These are phyloP conservation scores for Hycleus cichorii DNA, from an alignment of 1,140 invertebrate species.

Conservation along the genomic window DNA sequence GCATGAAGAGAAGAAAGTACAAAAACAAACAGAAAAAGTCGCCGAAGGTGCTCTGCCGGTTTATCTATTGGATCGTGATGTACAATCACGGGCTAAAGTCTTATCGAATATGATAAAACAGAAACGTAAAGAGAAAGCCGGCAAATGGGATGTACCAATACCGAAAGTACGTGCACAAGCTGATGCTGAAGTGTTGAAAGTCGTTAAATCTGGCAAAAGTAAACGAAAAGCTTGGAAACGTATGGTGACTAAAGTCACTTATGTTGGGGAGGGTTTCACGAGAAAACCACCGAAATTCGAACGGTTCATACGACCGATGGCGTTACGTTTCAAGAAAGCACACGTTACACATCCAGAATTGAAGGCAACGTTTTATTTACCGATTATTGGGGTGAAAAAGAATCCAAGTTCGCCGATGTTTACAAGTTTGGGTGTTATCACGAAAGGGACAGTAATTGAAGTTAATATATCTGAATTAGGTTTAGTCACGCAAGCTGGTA, in stretches of 20 bases:
- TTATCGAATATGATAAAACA: conserved; percentile 99
- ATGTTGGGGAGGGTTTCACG: conserved; percentile 97
- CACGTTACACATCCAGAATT: conserved; percentile 99
- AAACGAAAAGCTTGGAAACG: conserved; percentile 97
- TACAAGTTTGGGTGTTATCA: conserved; percentile 95
- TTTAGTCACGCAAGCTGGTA: conserved; percentile 96
- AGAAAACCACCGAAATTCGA: conserved; percentile 99
- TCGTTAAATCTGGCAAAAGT: conserved; percentile 89
- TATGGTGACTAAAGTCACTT: conserved; percentile 99
- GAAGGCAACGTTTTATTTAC: conserved; percentile 96
- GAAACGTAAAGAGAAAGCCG: conserved; percentile 98
- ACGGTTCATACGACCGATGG: conserved; percentile 98
- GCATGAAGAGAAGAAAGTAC: conserved; percentile 85
- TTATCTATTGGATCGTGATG: conserved; percentile 93
- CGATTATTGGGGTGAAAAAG: conserved; percentile 99
- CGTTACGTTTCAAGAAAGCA: conserved; percentile 89
- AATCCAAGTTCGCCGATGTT: conserved; percentile 98
- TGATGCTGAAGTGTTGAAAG: conserved; percentile 97
- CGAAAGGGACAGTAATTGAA: conserved; percentile 96
- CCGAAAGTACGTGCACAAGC: conserved; percentile 96
- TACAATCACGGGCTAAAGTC: conserved; percentile 89
- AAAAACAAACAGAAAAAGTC: conserved; percentile 74
- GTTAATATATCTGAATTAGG: conserved; percentile 98
- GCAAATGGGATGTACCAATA: conserved; percentile 99
- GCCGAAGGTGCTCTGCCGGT: conserved; percentile 90